Evolutionary conservation across 2,888 invertebrate species (phyloP).

Genomic region (Diplolepis rosae): DNA sequence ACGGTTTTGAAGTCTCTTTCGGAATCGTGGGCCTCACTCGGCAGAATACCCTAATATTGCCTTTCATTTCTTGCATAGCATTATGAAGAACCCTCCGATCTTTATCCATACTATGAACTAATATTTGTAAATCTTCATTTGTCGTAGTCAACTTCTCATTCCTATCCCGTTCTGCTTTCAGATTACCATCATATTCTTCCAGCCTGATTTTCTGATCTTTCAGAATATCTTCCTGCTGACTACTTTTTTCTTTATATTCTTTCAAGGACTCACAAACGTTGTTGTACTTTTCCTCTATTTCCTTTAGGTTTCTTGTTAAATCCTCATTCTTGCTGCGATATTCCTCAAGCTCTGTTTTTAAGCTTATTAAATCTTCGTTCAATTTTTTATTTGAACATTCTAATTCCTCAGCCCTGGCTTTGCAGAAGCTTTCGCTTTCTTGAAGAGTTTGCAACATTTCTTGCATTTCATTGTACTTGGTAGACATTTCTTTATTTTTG

Average conservation of each 20-base stretch:
- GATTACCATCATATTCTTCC: constrained; percentile 62
- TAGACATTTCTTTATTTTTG: constrained; percentile 78
- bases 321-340: constrained; percentile 72
- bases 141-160: constrained; percentile 54
- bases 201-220: constrained; percentile 44
- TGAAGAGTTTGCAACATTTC: constrained; percentile 51
- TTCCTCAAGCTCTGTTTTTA: constrained; percentile 76
- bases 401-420: constrained; percentile 54
- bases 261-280: constrained; percentile 51
- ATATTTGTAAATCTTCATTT: constrained; percentile 74
- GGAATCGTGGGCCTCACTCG: constrained; percentile 82
- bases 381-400: constrained; percentile 73
- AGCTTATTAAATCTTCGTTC: constrained; percentile 77
- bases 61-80: constrained; percentile 84
- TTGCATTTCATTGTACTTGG: constrained; percentile 50
- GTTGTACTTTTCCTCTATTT: neutral
- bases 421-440: constrained; percentile 49
- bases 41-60: constrained; percentile 88
- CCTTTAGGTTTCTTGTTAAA: constrained; percentile 43
- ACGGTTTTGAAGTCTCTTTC: constrained; percentile 76
- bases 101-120: constrained; percentile 75
- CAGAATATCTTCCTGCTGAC: constrained; percentile 67
- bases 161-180: constrained; percentile 50
- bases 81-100: constrained; percentile 82
- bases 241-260: constrained; percentile 75